Evolutionary conservation across 2,113 vertebrate species (phyloP).

Genomic region (Cyanocitta stelleri): DNA sequence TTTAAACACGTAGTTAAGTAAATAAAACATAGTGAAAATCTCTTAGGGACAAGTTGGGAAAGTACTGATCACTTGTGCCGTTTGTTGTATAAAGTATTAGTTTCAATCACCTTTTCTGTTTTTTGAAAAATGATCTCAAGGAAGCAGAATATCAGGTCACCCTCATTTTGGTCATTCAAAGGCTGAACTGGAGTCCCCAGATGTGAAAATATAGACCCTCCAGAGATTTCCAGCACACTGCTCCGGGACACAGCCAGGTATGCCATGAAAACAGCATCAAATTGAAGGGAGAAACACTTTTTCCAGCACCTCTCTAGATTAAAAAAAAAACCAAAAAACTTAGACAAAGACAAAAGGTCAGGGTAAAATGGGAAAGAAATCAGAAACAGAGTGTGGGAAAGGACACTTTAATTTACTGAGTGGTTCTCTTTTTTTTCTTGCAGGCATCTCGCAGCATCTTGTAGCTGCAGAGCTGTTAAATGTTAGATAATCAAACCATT

Average conservation of each 20-base stretch:
- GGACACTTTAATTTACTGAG: not conserved
- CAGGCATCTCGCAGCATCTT: not conserved
- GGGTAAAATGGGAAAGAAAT: not conserved
- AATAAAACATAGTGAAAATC: not conserved
- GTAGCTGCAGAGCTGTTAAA: not conserved
- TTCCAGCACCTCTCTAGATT: not conserved
- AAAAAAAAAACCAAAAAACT: no score
- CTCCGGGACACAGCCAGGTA: not conserved
- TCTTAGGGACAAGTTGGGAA: not conserved
- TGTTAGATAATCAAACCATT: not conserved
- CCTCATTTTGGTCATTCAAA: not conserved
- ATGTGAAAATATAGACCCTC: not conserved
- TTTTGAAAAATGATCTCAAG: not conserved
- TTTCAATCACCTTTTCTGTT: not conserved
- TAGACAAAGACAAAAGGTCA: not conserved
- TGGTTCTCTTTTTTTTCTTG: not conserved
- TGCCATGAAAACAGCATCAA: not conserved
- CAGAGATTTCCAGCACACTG: not conserved
- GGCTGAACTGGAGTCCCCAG: not conserved
- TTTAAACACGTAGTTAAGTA: not conserved
- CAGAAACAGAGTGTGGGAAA: not conserved
- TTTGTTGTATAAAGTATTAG: not conserved
- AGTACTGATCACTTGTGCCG: not conserved
- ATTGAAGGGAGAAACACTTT: not conserved
- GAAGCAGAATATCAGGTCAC: not conserved